Percentiles rank a stretch among this genome's conserved stretches.
These are phyloP conservation scores for Kryptolebias marmoratus DNA, from an alignment of 2,113 vertebrate genomes.

Conservation along the genomic window DNA sequence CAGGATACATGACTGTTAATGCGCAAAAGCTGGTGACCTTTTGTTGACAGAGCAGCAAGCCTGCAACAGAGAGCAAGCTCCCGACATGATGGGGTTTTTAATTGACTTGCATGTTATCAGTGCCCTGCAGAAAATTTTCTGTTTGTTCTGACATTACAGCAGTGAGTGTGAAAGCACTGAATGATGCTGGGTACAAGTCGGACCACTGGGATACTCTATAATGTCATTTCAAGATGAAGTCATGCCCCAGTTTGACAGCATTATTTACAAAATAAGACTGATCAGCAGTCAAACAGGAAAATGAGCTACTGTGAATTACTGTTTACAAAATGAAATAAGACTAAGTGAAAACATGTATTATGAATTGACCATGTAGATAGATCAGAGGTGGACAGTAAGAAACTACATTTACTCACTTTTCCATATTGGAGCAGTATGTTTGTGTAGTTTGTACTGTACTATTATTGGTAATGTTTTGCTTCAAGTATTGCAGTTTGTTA, in stretches of 20 bases:
- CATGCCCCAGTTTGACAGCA: neutral
- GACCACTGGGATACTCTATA: neutral
- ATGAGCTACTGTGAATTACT: neutral
- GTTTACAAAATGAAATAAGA: too few species aligned
- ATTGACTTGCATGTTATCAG: constrained; percentile 60
- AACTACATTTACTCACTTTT: too few species aligned
- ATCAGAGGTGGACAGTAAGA: too few species aligned
- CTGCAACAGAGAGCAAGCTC: constrained; percentile 39
- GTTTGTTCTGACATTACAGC: constrained; percentile 43
- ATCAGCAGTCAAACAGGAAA: neutral
- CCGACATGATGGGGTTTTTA: constrained; percentile 46
- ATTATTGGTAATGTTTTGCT: too few species aligned
- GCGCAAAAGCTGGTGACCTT: constrained; percentile 59
- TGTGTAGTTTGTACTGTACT: too few species aligned
- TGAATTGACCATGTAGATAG: too few species aligned
- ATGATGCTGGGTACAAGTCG: constrained; percentile 19
- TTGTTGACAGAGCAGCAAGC: constrained; percentile 41
- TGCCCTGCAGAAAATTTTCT: constrained; percentile 36
- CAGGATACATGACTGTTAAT: constrained; percentile 45
- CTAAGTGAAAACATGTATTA: too few species aligned
- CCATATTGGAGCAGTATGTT: too few species aligned
- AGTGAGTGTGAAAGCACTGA: constrained; percentile 12
- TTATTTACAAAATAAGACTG: neutral
- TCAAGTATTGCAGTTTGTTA: too few species aligned
- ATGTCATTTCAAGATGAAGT: constrained; percentile 18